phyloP scores from a whole-genome alignment of 1,140 invertebrate genomes.

The Calephelis nemesis region DNA sequence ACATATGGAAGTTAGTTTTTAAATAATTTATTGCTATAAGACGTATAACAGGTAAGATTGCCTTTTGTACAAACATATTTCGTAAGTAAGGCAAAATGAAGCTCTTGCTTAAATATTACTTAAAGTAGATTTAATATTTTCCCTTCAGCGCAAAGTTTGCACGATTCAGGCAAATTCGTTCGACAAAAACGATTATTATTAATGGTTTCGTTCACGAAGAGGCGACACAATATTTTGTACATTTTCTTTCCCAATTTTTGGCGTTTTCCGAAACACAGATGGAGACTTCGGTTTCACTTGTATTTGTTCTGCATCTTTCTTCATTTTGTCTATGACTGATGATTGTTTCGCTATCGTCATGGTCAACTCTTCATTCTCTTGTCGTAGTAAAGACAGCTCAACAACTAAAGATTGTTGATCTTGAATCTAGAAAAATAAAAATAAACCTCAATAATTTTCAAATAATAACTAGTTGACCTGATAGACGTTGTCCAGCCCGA shows the following conservation, averaged over 20 bases:
- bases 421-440: slow-evolving; percentile 51
- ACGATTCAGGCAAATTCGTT: no score
- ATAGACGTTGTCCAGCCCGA: no score
- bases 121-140: no score
- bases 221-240: slow-evolving; percentile 59
- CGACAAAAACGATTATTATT: background rate
- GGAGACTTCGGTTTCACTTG: slow-evolving; percentile 60
- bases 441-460: no score
- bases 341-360: slow-evolving; percentile 65
- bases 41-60: no score
- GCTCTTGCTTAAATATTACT: no score
- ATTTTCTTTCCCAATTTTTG: slow-evolving; percentile 71
- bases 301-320: slow-evolving; percentile 57
- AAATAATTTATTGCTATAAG: no score
- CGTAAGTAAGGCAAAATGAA: no score
- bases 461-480: no score
- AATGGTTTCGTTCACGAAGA: slow-evolving; percentile 69
- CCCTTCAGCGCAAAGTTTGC: no score
- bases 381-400: slow-evolving; percentile 65
- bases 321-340: slow-evolving; percentile 68
- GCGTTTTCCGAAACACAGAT: slow-evolving; percentile 54
- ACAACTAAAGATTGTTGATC: slow-evolving; percentile 71
- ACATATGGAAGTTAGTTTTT: no score
- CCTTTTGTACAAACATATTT: no score
- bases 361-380: slow-evolving; percentile 69